phyloP scores from a whole-genome alignment of 92 coral and sea anemone genomes.

The Epizoanthus ramosus region DNA sequence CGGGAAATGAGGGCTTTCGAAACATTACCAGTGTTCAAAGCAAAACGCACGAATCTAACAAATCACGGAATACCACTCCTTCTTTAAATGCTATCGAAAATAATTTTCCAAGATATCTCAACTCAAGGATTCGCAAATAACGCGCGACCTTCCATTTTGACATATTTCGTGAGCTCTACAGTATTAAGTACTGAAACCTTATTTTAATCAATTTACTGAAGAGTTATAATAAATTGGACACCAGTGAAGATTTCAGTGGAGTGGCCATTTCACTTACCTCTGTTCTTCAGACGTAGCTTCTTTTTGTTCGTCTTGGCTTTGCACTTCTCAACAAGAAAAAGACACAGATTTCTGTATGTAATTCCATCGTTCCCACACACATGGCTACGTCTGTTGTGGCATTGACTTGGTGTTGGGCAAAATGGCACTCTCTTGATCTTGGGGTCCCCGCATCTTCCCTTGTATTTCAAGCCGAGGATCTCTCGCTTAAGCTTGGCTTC shows the following conservation, averaged over 20 bases:
- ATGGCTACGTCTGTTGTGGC: slow-evolving; percentile 61
- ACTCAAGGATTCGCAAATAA: too few relatives aligned
- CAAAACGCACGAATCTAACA: too few relatives aligned
- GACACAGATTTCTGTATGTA: slow-evolving; percentile 88
- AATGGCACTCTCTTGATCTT: slow-evolving; percentile 49
- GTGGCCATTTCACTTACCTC: slow-evolving; percentile 58
- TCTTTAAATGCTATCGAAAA: too few relatives aligned
- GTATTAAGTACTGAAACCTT: too few relatives aligned
- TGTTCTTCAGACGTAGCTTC: slow-evolving; percentile 39
- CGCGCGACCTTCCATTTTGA: too few relatives aligned
- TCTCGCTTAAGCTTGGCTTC: slow-evolving; percentile 61
- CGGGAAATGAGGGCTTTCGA: too few relatives aligned
- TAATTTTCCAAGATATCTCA: too few relatives aligned
- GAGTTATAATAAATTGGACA: too few relatives aligned
- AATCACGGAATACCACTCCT: too few relatives aligned
- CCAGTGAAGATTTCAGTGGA: background rate
- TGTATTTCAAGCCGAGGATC: slow-evolving; percentile 52
- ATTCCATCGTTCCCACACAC: slow-evolving; percentile 78
- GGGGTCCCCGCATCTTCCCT: slow-evolving; percentile 81
- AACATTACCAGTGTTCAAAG: too few relatives aligned
- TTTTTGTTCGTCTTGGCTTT: slow-evolving; percentile 60
- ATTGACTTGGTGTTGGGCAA: slow-evolving; percentile 70
- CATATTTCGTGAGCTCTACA: too few relatives aligned
- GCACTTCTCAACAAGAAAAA: slow-evolving; percentile 80
- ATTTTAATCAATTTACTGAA: too few relatives aligned